Base-by-base conservation (phyloP, 2,888 invertebrate species). In the Caenorhabditis sp. region DNA sequence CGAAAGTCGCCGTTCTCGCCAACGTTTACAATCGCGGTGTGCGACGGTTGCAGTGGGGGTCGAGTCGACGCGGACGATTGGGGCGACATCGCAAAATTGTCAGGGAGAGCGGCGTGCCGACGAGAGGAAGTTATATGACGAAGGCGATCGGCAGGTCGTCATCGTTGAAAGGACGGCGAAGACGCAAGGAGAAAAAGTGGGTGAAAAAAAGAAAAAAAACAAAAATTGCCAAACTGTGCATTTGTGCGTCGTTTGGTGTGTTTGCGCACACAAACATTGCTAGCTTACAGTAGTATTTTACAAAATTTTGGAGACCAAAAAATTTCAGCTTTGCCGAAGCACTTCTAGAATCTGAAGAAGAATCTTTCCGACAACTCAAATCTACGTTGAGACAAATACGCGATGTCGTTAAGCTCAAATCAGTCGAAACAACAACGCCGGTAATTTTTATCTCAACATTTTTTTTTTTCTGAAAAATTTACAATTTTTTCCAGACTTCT, bases 311-410 rank as follows among this genome's bases (percentile, higher is more conserved):
- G 31, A 31, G 4, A 31, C 10, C 31, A 31, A 12, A 17, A 12
- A 12, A 5, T 58, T 58, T 21, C 57, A 71, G 66, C 37, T 53
- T 71, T 36, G 71, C 71, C 1, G 63, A 71, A 26, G 61, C 66
- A 23, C 61, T 71, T 23, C 31, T 71, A 4, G 71, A 71, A 26
- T 61, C 71, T 14, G 71, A 71, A 57, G 71, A 71, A 53, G 55
- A 62, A 24, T 71, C 71, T 19, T 66, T 71, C 63, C 36, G 49
- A 19, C 66, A 71, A 31, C 36, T 71, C 37, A 71, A 71, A 51
- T 59, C 66, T 31, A 71, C 71, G 14, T 58, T 71, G 60, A 49
- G 66, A 17, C 49, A 67, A 58, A 71, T 71, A 17, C 24, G 71
- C 43, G 66, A 71, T 26, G 66, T 71, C 23, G 66, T 71, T 19